Base-by-base conservation (phyloP, 2,888 invertebrate species). In the Lithosia quadra region DNA sequence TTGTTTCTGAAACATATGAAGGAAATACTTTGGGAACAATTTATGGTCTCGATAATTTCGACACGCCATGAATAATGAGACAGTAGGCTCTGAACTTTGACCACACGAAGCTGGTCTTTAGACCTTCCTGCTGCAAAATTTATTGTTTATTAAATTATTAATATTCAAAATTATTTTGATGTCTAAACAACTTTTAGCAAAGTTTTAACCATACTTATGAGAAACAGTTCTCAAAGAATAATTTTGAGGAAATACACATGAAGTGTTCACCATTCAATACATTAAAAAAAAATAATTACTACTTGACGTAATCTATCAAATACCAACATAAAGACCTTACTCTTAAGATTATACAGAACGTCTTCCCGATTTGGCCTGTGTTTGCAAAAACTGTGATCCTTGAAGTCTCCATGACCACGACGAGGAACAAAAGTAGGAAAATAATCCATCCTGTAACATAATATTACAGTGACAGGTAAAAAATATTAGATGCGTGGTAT, bases 361-460 rank as follows among this genome's bases (percentile, higher is more conserved):
- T 15, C 11, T 39, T 15, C 15, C 39, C 5, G 18, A 0, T 34
- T 34, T 49, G 18, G 49, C n/a, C 7, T 8, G 49, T 49, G n/a
- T n/a, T 49, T 43, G 7, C 18, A 43, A 43, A 39, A 13, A 2
- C 36, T 28, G 11, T 11, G 36, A 39, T 15, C 15, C 13, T 4
- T 15, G 1, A 39, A 13, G 0, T 15, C 15, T 39, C 39, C 15
- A 39, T 39, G 5, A 39, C 39, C 15, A 39, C 3, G 15, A 13
- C 39, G 39, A 5, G 15, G 1, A 36, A 39, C 11, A 49, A n/a
- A 4, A 18, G 49, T 49, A 7, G n/a, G 8, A 49, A n/a, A 49
- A n/a, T 18, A 49, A 49, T 49, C n/a, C n/a, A 49, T 43, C 49
- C 49, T n/a, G 49, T n/a, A 49, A 49, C 49, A 49, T 49, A 49